A percentile compares a stretch with the other conserved stretches of the same genome.
Conservation (phyloP, 2,888 invertebrate species). For the Torymus auratus region DNA sequence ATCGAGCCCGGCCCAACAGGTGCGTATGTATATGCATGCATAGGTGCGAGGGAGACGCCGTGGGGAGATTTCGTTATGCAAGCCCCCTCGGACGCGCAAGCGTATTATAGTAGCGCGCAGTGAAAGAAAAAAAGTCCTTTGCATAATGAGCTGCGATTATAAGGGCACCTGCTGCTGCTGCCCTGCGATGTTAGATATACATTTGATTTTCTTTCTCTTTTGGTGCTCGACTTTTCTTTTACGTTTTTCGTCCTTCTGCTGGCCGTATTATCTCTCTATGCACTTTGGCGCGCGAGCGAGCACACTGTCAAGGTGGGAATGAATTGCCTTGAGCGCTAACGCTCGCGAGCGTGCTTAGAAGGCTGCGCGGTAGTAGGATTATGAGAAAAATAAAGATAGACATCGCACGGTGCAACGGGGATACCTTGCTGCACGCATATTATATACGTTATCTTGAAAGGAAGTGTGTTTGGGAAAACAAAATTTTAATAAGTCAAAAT, state of each 20-base stretch:
- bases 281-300: no score
- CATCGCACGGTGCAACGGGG: slow-evolving; percentile 38
- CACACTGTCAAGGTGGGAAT: slow-evolving; percentile 17
- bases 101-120: background rate
- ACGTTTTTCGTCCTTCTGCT: background rate
- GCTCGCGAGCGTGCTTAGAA: slow-evolving; percentile 3
- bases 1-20: slow-evolving; percentile 31
- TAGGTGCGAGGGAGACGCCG: background rate
- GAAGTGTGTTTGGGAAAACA: no score
- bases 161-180: slow-evolving; percentile 44
- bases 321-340: slow-evolving; percentile 13
- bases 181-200: slow-evolving; percentile 50
- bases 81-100: slow-evolving; percentile 45
- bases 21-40: slow-evolving; percentile 8
- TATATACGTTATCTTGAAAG: no score
- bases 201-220: slow-evolving; percentile 53
- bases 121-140: slow-evolving; percentile 36
- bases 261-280: background rate
- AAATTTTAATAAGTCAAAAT: no score
- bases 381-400: slow-evolving; percentile 40
- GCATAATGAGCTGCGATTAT: slow-evolving; percentile 54
- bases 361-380: slow-evolving; percentile 39
- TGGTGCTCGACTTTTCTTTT: slow-evolving; percentile 12
- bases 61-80: slow-evolving; percentile 21
- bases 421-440: background rate